Conservation (phyloP, 1,140 invertebrate species). For the Stegodyphus dumicola region DNA sequence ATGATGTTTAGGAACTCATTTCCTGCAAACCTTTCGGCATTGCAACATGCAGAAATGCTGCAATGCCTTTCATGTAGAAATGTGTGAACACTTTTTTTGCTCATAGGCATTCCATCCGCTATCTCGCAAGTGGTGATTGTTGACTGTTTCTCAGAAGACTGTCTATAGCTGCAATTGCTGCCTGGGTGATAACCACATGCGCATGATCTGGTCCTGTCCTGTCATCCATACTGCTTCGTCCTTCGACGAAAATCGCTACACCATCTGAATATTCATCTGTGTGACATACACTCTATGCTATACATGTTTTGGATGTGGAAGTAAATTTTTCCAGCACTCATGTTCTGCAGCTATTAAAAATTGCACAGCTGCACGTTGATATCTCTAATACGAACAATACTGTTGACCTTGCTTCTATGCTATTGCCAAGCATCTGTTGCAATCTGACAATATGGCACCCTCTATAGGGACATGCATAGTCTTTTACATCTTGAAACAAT, state of each 20-base stretch:
- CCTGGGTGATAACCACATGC: not conserved
- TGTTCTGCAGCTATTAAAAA: too few relatives aligned
- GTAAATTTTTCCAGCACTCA: not conserved
- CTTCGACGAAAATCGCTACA: not conserved
- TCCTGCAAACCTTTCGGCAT: not conserved
- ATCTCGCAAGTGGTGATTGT: conserved; percentile 1
- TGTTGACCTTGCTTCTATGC: too few relatives aligned
- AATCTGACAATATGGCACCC: too few relatives aligned
- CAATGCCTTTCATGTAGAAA: not conserved
- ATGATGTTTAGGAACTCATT: not conserved
- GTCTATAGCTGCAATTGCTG: not conserved
- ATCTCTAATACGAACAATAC: too few relatives aligned
- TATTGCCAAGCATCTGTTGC: too few relatives aligned
- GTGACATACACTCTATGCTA: not conserved
- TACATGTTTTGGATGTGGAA: not conserved
- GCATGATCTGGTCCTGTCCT: not conserved
- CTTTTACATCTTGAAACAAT: too few relatives aligned
- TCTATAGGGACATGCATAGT: too few relatives aligned
- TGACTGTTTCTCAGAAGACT: conserved; percentile 10
- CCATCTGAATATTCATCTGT: not conserved
- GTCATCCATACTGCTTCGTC: not conserved
- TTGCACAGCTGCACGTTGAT: too few relatives aligned
- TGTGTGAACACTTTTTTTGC: conserved; percentile 11
- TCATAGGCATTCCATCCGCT: not conserved
- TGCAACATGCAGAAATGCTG: too few relatives aligned